phyloP scores from a whole-genome alignment of 2,113 vertebrate species.

The Isurus oxyrinchus region DNA sequence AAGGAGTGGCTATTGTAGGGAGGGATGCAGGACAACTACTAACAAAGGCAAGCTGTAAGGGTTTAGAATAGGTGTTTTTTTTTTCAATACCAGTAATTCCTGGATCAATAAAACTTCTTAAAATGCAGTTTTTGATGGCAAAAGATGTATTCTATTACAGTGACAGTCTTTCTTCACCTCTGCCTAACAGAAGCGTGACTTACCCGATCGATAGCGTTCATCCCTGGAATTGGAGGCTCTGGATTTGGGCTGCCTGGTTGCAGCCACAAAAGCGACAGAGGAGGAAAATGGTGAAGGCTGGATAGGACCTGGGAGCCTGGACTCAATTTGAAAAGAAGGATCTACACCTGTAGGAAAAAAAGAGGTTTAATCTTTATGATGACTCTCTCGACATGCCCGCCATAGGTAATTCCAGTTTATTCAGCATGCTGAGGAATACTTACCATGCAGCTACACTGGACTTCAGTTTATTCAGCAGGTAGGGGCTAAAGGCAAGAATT shows the following conservation, averaged over 20 bases:
- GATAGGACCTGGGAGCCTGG: slow-evolving; percentile 55
- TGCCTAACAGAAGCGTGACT: slow-evolving; percentile 30
- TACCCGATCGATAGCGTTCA: slow-evolving; percentile 92
- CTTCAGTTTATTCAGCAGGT: not conserved
- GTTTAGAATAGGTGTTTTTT: not conserved
- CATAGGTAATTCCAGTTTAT: not conserved
- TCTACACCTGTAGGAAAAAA: slow-evolving; percentile 74
- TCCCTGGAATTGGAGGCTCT: slow-evolving; percentile 74
- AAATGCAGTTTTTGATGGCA: not conserved
- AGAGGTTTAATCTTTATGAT: slow-evolving; percentile 20
- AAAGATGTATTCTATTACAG: not conserved
- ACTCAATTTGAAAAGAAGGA: slow-evolving; percentile 77
- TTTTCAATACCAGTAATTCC: not conserved
- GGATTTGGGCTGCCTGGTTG: slow-evolving; percentile 69
- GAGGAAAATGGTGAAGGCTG: slow-evolving; percentile 43
- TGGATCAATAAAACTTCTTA: not conserved
- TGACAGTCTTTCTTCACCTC: not conserved
- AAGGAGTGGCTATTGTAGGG: too few relatives aligned
- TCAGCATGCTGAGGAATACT: not conserved
- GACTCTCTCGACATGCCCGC: not conserved
- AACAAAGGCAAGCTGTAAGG: not conserved
- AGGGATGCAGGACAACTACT: too few relatives aligned
- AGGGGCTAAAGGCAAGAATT: not conserved
- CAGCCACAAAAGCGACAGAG: slow-evolving; percentile 54
- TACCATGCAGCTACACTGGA: too few relatives aligned